Conservation (phyloP, 2,888 invertebrate genomes). For the Cistogaster globosa region DNA sequence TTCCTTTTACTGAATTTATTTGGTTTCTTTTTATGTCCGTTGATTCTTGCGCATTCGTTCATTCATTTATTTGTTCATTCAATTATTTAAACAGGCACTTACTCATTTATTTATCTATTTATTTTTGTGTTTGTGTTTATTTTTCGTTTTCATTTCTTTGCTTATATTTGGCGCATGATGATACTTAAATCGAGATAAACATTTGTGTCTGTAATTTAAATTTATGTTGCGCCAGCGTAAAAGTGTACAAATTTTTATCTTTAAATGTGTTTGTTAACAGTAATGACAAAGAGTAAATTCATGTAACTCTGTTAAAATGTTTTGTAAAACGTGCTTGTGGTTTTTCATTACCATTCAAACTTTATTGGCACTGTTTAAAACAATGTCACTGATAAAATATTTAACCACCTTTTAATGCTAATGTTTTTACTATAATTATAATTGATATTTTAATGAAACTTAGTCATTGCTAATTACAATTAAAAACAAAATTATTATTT, state of each 20-base stretch:
- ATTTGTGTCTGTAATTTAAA: constrained; percentile 45
- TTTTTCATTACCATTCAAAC: too few species aligned
- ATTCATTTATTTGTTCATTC: constrained; percentile 2
- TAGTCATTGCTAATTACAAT: too few species aligned
- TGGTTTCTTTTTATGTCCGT: constrained; percentile 16
- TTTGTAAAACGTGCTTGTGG: too few species aligned
- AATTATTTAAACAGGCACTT: too few species aligned
- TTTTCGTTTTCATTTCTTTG: constrained; percentile 2
- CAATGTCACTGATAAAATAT: too few species aligned
- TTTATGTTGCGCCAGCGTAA: constrained; percentile 57
- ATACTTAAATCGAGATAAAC: constrained; percentile 41
- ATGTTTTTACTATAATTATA: too few species aligned
- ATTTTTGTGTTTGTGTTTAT: constrained; percentile 15
- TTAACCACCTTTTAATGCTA: too few species aligned
- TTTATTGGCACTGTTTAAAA: too few species aligned
- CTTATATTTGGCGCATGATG: constrained; percentile 51
- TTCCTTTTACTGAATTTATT: constrained; percentile 34
- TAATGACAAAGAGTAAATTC: too few species aligned
- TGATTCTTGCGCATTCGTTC: not conserved
- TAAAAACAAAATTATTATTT: too few species aligned
- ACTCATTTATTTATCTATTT: not conserved
- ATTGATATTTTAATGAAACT: too few species aligned
- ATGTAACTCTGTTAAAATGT: too few species aligned
- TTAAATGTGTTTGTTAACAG: not conserved
- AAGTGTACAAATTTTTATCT: not conserved